Evolutionary conservation across 2,113 vertebrate species (phyloP), one percentile per base, ranked within the genome.

Genomic region (Eidolon helvum): DNA sequence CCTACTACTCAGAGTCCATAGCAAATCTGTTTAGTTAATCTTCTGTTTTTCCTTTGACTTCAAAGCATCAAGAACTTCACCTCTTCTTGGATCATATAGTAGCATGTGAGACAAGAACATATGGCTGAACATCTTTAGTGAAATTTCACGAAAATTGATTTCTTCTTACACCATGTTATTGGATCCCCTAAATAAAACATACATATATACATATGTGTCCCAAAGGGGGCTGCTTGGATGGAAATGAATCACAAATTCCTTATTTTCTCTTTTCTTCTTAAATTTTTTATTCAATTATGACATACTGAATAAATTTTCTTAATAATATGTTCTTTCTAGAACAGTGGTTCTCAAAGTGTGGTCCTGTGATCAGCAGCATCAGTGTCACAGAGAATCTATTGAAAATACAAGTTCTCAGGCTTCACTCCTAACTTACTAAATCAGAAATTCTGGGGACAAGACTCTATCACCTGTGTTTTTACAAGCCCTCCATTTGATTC

Each of bases 41-140:
- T 90, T 90, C 90, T 75, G 21, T 18, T 72, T 77, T 55, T 66
- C 40, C 28, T 77, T 90, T 71, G 55, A 75, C 10, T 22, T 71
- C 10, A 40, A 57, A 75, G 11, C 45, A 24, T 5, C 0, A 18
- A 16, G 65, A 61, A 30, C 55, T 77, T 50, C 53, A 33, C 35
- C 11, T 43, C 68, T 50, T 77, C 30, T 15, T 45, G 53, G 8
- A n/a, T 72, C n/a, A 15, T 3, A 19, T 1, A 19, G 10, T 14
- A 30, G 26, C 18, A 5, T 38, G 33, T 16, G 24, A 84, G 40
- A 18, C 61, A 94, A 69, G 6, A 26, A 78, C 48, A 35, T 2
- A 26, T 7, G 50, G 55, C 72, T 91, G 28, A 53, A 12, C 9
- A 33, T 5, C 57, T 61, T 59, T 10, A 18, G 26, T 21, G 15